Percentiles rank a stretch among this genome's conserved stretches.
These are phyloP conservation scores for Xyrichtys novacula DNA, from an alignment of 2,797 vertebrate species.

Conservation along the genomic window DNA sequence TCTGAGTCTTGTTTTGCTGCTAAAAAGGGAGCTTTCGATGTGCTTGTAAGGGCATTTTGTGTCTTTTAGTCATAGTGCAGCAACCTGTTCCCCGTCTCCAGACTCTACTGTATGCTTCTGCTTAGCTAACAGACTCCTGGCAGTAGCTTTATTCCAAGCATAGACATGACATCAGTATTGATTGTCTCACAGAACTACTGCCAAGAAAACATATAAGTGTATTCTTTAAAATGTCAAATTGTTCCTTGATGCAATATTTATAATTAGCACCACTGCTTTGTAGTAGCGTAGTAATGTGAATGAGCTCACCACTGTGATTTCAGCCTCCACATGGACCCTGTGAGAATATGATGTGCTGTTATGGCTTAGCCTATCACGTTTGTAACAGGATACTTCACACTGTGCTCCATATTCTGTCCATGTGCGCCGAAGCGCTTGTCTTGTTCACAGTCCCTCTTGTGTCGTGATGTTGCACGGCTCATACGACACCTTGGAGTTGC, in stretches of 20 bases:
- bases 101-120: not conserved
- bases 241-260: conserved; percentile 4
- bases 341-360: conserved; percentile 66
- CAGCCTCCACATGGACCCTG: conserved; percentile 49
- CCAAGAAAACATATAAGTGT: not conserved
- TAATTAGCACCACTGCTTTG: conserved; percentile 25
- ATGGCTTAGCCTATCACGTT: conserved; percentile 63
- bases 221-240: not conserved
- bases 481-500: conserved; percentile 28
- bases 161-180: not conserved
- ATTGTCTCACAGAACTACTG: not conserved
- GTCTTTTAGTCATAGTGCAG: not conserved
- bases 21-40: not conserved
- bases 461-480: conserved; percentile 59
- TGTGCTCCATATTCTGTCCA: conserved; percentile 52
- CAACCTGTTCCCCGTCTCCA: not conserved
- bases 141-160: not conserved
- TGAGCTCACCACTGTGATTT: conserved; percentile 18
- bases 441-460: conserved; percentile 56
- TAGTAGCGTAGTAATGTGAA: conserved; percentile 42
- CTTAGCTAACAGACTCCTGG: not conserved
- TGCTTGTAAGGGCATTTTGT: not conserved
- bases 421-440: conserved; percentile 65
- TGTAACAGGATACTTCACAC: conserved; percentile 72
- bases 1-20: not conserved